phyloP scores from a whole-genome alignment of 2,113 vertebrate species.

The Numenius arquata region DNA sequence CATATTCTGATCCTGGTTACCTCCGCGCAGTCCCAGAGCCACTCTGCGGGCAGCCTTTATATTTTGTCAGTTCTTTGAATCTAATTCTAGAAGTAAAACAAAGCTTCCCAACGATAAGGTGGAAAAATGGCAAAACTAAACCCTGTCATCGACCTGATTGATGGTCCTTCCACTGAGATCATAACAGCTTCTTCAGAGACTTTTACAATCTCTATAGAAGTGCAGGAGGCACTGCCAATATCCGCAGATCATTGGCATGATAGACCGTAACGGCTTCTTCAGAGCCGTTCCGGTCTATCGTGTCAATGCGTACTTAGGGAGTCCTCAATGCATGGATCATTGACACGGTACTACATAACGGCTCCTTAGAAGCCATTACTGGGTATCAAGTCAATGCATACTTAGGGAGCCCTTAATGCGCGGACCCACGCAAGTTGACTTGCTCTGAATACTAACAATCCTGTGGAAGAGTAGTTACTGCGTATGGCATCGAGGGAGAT shows the following conservation, averaged over 20 bases:
- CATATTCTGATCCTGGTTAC: neutral
- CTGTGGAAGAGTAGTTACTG: constrained; percentile 74
- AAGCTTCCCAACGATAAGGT: neutral
- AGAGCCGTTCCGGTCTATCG: constrained; percentile 77
- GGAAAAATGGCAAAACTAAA: constrained; percentile 29
- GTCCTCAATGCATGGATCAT: constrained; percentile 82
- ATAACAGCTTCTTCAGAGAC: constrained; percentile 70
- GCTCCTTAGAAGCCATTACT: constrained; percentile 83
- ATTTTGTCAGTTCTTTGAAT: neutral
- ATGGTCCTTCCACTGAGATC: constrained; percentile 54
- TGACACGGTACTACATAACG: constrained; percentile 81
- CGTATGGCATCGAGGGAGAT: constrained; percentile 21
- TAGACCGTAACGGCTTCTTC: constrained; percentile 80
- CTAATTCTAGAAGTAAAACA: neutral
- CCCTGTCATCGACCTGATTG: neutral
- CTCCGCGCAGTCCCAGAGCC: neutral
- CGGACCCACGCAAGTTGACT: constrained; percentile 76
- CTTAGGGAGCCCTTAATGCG: constrained; percentile 79
- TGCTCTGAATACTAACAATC: constrained; percentile 79
- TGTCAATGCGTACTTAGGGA: constrained; percentile 82
- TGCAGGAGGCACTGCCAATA: constrained; percentile 78
- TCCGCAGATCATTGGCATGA: constrained; percentile 81
- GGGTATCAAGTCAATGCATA: constrained; percentile 84
- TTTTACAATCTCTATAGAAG: constrained; percentile 65
- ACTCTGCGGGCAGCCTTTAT: neutral